Base-by-base conservation (phyloP, 2,888 invertebrate genomes). In the Nemurella pictetii region DNA sequence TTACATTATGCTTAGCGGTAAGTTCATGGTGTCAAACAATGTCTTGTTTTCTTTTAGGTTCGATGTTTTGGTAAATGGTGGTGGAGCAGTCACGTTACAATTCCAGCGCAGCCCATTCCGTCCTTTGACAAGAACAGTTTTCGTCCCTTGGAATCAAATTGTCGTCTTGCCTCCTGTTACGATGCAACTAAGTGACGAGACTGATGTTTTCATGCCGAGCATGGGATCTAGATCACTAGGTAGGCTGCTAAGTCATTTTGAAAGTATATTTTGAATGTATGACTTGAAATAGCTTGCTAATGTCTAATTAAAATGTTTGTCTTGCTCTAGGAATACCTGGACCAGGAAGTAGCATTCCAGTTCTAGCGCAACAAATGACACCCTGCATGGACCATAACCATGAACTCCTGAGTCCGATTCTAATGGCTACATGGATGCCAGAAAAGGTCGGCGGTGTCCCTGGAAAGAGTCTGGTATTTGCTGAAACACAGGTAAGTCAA, bases 51-150 rank as follows among this genome's bases (percentile, higher is more conserved):
- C 85, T 85, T 90, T 86, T 90, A 98, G 98, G 96, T 99, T 99
- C 93, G 99, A 99, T 92, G 96, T 99, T 85, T 92, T 99, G 89
- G 99, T 99, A 86, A 99, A 99, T 91, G 99, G 99, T 25, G 99
- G 99, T 81, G 98, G 98, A 36, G 98, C 98, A 0, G 98, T 99
- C 85, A 98, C 97, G 27, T 92, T 99, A 87, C 97, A 98, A 91
- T 98, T 99, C 92, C 97, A 98, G 90, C 93, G 99, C 86, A 97
- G 96, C 85, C 99, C 99, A 30, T 99, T 98, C 93, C 94, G 95
- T 89, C 95, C 97, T 0, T 92, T 96, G 85, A 95, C 96, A 87
- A 94, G 95, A 89, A 97, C 97, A 1, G 96, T 98, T 86, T 97
- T 97, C 91, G 97, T 98, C 86, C 98, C 99, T 27, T 98, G 99